These are phyloP conservation scores for Chrysolina americana DNA, from an alignment of 2,888 invertebrate species.

Conservation along the genomic window DNA sequence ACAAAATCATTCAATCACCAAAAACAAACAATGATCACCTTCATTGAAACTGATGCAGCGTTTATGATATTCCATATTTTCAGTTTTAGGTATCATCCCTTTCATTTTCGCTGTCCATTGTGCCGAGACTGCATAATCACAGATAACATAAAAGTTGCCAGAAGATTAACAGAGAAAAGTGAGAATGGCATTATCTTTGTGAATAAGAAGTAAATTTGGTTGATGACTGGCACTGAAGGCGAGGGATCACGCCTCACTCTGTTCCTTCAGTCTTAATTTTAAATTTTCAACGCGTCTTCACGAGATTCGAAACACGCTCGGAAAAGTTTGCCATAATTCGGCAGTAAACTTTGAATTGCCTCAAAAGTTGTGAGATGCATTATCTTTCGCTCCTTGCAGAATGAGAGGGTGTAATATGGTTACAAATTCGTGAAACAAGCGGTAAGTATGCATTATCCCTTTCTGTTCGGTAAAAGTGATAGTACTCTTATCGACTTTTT, in stretches of 20 bases:
- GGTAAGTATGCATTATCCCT: too few species aligned
- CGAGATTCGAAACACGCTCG: neutral
- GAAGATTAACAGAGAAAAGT: neutral
- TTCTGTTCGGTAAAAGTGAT: too few species aligned
- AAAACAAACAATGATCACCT: too few species aligned
- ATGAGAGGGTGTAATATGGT: too few species aligned
- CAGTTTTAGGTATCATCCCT: neutral
- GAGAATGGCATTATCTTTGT: conserved; percentile 30
- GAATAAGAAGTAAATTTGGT: conserved; percentile 33
- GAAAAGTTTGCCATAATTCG: conserved; percentile 11
- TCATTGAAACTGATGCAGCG: too few species aligned
- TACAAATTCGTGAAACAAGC: too few species aligned
- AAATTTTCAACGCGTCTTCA: neutral
- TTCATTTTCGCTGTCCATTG: neutral
- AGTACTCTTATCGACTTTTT: too few species aligned
- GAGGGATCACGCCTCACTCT: conserved; percentile 34
- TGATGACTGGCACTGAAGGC: conserved; percentile 31
- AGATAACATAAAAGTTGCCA: neutral
- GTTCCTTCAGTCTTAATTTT: conserved; percentile 16
- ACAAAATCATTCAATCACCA: too few species aligned
- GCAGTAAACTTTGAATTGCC: neutral
- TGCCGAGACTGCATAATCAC: neutral
- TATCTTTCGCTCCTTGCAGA: too few species aligned
- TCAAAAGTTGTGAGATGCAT: neutral
- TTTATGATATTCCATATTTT: neutral